Percentiles rank a stretch among this genome's conserved stretches.
These are phyloP conservation scores for Lobophora halterata DNA, from an alignment of 2,888 invertebrate genomes.

Conservation along the genomic window DNA sequence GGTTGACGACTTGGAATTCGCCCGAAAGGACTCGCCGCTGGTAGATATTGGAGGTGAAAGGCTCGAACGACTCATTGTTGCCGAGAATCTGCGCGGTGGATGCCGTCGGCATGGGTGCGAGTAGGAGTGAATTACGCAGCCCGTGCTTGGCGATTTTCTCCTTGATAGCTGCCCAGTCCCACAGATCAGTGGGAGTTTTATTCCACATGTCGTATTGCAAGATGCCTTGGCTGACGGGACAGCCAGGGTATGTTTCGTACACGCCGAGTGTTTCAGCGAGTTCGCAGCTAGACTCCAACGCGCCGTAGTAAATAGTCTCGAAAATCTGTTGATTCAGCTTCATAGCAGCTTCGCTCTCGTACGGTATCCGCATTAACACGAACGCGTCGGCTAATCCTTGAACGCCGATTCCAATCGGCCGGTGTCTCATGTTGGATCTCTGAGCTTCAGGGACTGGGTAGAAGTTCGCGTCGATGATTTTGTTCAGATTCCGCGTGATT, in stretches of 20 bases:
- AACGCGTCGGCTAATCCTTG: slow-evolving; percentile 99
- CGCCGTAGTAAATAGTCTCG: slow-evolving; percentile 98
- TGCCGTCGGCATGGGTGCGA: slow-evolving; percentile 99
- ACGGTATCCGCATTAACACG: slow-evolving; percentile 95
- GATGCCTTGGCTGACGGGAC: slow-evolving; percentile 96
- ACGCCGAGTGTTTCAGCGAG: slow-evolving; percentile 91
- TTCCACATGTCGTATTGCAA: slow-evolving; percentile 99
- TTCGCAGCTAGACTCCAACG: slow-evolving; percentile 97
- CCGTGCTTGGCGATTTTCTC: slow-evolving; percentile 93
- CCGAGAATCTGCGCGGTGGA: slow-evolving; percentile 99
- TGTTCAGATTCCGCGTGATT: slow-evolving; percentile 95
- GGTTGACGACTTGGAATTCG: slow-evolving; percentile 97
- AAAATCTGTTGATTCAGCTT: slow-evolving; percentile 96
- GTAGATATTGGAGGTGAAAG: slow-evolving; percentile 99
- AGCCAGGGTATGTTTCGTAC: slow-evolving; percentile 95
- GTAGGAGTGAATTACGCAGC: slow-evolving; percentile 93
- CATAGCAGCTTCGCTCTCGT: slow-evolving; percentile 93
- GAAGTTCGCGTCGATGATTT: slow-evolving; percentile 97
- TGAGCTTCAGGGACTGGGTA: slow-evolving; percentile 96
- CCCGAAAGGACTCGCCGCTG: slow-evolving; percentile 96
- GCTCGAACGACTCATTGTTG: slow-evolving; percentile 99
- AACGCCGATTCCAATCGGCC: slow-evolving; percentile 95
- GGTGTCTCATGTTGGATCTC: slow-evolving; percentile 91
- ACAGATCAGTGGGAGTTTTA: slow-evolving; percentile 90
- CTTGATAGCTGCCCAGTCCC: slow-evolving; percentile 94